Percentiles rank a stretch among this genome's conserved stretches.
phyloP scores from a whole-genome alignment of 2,888 invertebrate genomes.

The Pristionchus exspectatus region DNA sequence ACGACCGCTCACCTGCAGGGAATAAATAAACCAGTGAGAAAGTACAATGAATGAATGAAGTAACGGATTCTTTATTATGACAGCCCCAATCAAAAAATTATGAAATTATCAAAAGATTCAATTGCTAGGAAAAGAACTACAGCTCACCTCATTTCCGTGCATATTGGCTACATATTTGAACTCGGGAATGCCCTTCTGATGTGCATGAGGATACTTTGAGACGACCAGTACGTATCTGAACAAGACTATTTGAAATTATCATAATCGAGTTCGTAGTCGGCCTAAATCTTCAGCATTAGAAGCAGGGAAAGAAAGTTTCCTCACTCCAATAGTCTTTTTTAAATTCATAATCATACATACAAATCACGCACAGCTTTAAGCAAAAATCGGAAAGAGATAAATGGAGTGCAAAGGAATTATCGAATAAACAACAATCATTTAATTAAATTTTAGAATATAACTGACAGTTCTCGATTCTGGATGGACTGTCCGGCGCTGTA shows the following conservation, averaged over 20 bases:
- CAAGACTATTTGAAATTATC: neutral
- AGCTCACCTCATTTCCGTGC: slow-evolving; percentile 91
- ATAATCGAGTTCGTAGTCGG: neutral
- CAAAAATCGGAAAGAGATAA: no score
- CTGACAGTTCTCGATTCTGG: slow-evolving; percentile 88
- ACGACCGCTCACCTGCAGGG: slow-evolving; percentile 84
- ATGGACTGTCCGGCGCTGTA: slow-evolving; percentile 89
- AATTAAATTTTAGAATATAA: slow-evolving; percentile 33
- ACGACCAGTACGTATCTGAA: slow-evolving; percentile 89
- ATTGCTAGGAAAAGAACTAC: neutral
- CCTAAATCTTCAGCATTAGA: no score
- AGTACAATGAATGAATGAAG: no score
- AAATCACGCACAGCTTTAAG: no score
- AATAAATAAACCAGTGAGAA: neutral
- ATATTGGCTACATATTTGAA: slow-evolving; percentile 96
- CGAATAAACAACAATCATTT: slow-evolving; percentile 81
- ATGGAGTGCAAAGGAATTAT: neutral
- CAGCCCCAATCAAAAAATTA: no score
- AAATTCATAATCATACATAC: no score
- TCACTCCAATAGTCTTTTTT: no score
- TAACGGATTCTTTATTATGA: no score
- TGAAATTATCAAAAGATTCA: no score
- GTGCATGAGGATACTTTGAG: slow-evolving; percentile 87
- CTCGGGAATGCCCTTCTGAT: slow-evolving; percentile 89
- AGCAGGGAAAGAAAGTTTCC: no score